Evolutionary conservation across 1,140 invertebrate genomes (phyloP), one percentile per base, ranked within the genome.

Genomic region (Bombyx mandarina): DNA sequence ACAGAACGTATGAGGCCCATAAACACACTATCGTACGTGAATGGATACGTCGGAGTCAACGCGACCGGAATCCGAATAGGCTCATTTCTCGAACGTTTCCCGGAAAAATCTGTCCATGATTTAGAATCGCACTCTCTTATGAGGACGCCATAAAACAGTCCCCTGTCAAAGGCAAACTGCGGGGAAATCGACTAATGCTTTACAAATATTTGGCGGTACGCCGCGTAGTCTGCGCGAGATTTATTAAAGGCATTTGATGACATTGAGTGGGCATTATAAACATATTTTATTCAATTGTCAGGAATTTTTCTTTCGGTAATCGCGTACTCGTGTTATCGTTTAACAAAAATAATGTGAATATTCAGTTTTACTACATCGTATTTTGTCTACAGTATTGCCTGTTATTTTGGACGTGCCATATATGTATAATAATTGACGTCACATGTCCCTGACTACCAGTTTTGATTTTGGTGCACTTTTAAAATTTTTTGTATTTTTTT

Each of bases 91-190:
- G 49, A n/a, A 54, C n/a, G 22, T 61, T 56, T 58, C 54, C 63
- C 68, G 57, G 57, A 71, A 77, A 79, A 75, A 73, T 67, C 67
- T 73, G 68, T 63, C 61, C 57, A 69, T 78, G 73, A 78, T 78
- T 82, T 74, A 78, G 73, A 68, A 53, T 56, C 59, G 52, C 63
- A 58, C 67, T 65, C 67, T 67, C 62, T 66, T 71, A 66, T 56
- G 66, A 77, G 71, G 63, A 72, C 64, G 69, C 72, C 64, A 79
- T 82, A 82, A 79, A 82, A 74, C 65, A 78, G 72, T 65, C 79
- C 73, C 77, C 66, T 79, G 79, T 79, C 77, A 82, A 53, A 63
- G 56, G 45, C 79, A 82, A 66, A 56, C 65, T 48, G 67, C 66
- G 54, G 67, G 63, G 63, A 67, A 72, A 79, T 75, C 69, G 76